phyloP scores from a whole-genome alignment of 2,888 invertebrate species.

The Erebia ligea region DNA sequence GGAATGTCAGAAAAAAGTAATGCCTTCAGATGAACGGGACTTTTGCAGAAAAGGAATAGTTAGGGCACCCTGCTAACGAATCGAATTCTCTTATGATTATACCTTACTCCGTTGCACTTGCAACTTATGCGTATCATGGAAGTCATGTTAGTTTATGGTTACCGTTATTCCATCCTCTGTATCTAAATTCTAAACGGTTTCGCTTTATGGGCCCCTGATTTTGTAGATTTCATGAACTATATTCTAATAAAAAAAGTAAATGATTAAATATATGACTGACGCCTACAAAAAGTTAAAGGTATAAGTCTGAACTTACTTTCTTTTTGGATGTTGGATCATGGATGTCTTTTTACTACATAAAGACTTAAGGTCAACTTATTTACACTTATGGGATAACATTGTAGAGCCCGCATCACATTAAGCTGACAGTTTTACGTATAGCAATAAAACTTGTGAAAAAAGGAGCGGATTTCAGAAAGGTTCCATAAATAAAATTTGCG shows the following conservation, averaged over 20 bases:
- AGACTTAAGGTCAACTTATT: slow-evolving; percentile 47
- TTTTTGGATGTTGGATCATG: neutral
- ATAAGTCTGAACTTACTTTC: neutral
- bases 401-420: slow-evolving; percentile 57
- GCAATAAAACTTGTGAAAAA: slow-evolving; percentile 65
- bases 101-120: slow-evolving; percentile 7
- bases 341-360: slow-evolving; percentile 3
- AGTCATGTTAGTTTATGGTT: neutral
- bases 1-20: slow-evolving; percentile 61
- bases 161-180: slow-evolving; percentile 9
- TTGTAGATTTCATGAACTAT: neutral
- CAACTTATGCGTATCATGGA: slow-evolving; percentile 36
- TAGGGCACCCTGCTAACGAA: slow-evolving; percentile 33
- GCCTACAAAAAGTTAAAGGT: neutral
- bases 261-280: neutral
- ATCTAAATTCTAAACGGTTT: neutral
- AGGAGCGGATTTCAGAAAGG: slow-evolving; percentile 55
- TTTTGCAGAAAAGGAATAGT: slow-evolving; percentile 46
- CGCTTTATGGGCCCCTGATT: neutral
- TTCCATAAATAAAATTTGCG: slow-evolving; percentile 62
- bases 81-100: slow-evolving; percentile 7
- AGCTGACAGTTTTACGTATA: slow-evolving; percentile 50
- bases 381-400: slow-evolving; percentile 50
- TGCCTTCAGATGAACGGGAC: slow-evolving; percentile 60
- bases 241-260: neutral